Conservation (phyloP, 92 coral and sea anemone genomes). For the Porites divaricata region DNA sequence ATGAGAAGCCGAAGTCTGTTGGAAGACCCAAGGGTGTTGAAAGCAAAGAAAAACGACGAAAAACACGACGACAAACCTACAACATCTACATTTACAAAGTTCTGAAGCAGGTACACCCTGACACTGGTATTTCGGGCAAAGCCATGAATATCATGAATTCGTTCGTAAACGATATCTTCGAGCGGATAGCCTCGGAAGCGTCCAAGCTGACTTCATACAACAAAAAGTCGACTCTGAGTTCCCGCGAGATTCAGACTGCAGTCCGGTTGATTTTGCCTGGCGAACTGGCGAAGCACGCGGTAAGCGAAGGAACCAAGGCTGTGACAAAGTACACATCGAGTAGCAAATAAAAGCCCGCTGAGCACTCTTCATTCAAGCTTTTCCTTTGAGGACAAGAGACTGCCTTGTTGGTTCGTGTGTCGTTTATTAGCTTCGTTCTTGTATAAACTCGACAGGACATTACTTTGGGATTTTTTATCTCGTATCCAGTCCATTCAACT, state of each 20-base stretch:
- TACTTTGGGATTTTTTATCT: not conserved
- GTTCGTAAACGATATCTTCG: conserved; percentile 87
- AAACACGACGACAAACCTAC: conserved; percentile 37
- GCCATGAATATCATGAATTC: conserved; percentile 91
- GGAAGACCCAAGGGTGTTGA: conserved; percentile 20
- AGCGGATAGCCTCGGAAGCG: conserved; percentile 81
- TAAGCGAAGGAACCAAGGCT: conserved; percentile 97
- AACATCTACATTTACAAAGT: conserved; percentile 84
- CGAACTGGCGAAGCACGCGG: conserved; percentile 88
- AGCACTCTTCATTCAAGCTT: not conserved
- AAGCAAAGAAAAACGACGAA: conserved; percentile 18
- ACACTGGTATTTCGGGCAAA: conserved; percentile 82
- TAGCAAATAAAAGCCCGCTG: conserved; percentile 58
- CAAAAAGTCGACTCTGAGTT: conserved; percentile 45
- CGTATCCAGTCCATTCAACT: not conserved
- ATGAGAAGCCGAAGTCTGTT: not conserved
- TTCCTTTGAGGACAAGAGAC: not conserved
- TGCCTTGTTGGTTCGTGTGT: not conserved
- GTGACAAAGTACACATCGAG: conserved; percentile 94
- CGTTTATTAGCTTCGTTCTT: not conserved
- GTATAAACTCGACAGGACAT: not conserved
- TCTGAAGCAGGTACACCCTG: conserved; percentile 68
- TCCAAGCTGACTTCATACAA: conserved; percentile 41
- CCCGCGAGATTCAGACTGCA: conserved; percentile 53
- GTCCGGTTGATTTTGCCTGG: conserved; percentile 69